Evolutionary conservation across 1,140 invertebrate species (phyloP).

Genomic region (Cyphomyrmex costatus): DNA sequence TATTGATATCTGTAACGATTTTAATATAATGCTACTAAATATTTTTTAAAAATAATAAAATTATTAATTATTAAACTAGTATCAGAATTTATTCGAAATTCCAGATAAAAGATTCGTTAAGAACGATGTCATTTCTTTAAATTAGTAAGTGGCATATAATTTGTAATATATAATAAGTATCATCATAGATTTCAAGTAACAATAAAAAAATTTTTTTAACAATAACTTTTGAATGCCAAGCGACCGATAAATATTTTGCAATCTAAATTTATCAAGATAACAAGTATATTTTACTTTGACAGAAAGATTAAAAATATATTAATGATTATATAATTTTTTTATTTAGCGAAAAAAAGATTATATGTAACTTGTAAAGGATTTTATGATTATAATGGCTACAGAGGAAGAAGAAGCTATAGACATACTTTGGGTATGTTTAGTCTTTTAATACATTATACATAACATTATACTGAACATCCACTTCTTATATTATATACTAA

Average conservation of each 20-base stretch:
- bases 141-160: background rate
- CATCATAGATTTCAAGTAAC: background rate
- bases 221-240: background rate
- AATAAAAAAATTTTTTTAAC: background rate
- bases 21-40: background rate
- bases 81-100: background rate
- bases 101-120: background rate
- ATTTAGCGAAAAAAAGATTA: background rate
- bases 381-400: slow-evolving; percentile 15
- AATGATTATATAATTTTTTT: background rate
- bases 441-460: background rate
- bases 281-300: background rate
- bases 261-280: background rate
- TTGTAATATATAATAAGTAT: background rate
- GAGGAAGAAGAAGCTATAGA: background rate
- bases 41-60: background rate
- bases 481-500: background rate
- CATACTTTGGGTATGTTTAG: slow-evolving; percentile 1
- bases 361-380: background rate
- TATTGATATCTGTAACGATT: background rate
- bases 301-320: background rate
- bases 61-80: background rate
- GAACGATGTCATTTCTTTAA: slow-evolving; percentile 21
- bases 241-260: background rate
- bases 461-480: background rate